Conservation (phyloP, 1,140 invertebrate species). For the Leptestheria dahalacensis region DNA sequence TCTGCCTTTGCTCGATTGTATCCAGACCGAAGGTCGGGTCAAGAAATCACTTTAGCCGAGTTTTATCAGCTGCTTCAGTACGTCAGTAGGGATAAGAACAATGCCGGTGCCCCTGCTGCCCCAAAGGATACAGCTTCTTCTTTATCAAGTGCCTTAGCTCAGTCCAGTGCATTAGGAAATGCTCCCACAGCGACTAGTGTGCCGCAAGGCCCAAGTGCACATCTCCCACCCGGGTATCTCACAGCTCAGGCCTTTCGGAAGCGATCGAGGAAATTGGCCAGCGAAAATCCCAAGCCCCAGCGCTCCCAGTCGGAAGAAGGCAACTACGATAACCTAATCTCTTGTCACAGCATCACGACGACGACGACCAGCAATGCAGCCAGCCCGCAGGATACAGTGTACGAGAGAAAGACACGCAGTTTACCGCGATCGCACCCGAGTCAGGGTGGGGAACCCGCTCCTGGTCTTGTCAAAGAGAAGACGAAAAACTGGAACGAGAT, state of each 20-base stretch:
- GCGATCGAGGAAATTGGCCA: not conserved
- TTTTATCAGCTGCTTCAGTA: constrained; percentile 11
- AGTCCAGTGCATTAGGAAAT: not conserved
- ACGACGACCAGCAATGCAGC: not conserved
- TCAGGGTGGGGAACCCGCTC: not conserved
- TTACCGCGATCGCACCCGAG: not conserved
- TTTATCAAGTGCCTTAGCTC: constrained; percentile 9
- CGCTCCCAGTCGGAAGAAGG: constrained; percentile 6
- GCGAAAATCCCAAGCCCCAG: not conserved
- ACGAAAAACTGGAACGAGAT: constrained; percentile 5
- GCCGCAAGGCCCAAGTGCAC: not conserved
- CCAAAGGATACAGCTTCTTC: not conserved
- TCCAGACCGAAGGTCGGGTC: not conserved
- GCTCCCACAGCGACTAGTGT: not conserved
- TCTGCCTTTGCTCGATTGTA: not conserved
- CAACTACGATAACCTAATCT: constrained; percentile 1
- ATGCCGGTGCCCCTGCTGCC: not conserved
- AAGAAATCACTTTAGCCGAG: constrained; percentile 4
- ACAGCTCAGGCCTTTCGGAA: constrained; percentile 5
- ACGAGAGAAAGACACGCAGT: not conserved
- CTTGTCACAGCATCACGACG: not conserved
- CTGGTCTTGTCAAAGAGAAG: not conserved
- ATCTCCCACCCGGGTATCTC: constrained; percentile 4
- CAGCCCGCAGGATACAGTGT: not conserved
- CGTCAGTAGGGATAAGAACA: not conserved